Evolutionary conservation across 2,888 invertebrate genomes (phyloP), one percentile per base, ranked within the genome.

Genomic region (Bombylius discolor): DNA sequence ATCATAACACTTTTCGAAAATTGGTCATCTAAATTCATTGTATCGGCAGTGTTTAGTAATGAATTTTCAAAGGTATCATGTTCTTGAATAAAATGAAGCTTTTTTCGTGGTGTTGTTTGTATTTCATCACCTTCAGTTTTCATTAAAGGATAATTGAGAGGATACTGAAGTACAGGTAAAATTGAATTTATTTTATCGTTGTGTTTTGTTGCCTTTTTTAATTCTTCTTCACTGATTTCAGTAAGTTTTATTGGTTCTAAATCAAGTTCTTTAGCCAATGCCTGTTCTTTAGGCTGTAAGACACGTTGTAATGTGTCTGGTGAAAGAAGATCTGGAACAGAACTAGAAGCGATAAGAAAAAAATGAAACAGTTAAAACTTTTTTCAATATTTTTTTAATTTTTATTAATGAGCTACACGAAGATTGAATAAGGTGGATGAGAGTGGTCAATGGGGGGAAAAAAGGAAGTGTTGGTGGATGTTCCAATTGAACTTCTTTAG

Each of bases 251-350:
- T 64, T 36, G 68, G 65, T 6, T 69, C 67, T 36, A 72, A 51
- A 48, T 70, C 60, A 47, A 70, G 55, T 59, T 67, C 67, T 39
- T 62, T 67, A 0, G 70, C 69, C 46, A 71, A 60, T 0, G 83
- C 78, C 68, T 83, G 85, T 64, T 89, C 88, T 68, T 89, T 89
- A 60, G 81, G 79, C 67, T 83, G 83, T 47, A 89, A 84, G 61
- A 87, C 83, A 62, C 81, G 80, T 62, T 83, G 80, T 52, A 89
- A 80, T 0, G 81, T 79, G 60, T 79, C 79, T 5, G 83, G 83
- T 69, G 83, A 83, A 64, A 78, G 74, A 50, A 78, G 71, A 63
- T 82, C 79, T 1, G 79, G 76, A 48, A 77, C 66, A 61, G 78
- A 71, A 47, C 78, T 78, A 69, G n/a, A 70, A 70, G 49, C 49